Evolutionary conservation across 2,888 invertebrate species (phyloP), one percentile per base, ranked within the genome.

Genomic region (Dryobota labecula): DNA sequence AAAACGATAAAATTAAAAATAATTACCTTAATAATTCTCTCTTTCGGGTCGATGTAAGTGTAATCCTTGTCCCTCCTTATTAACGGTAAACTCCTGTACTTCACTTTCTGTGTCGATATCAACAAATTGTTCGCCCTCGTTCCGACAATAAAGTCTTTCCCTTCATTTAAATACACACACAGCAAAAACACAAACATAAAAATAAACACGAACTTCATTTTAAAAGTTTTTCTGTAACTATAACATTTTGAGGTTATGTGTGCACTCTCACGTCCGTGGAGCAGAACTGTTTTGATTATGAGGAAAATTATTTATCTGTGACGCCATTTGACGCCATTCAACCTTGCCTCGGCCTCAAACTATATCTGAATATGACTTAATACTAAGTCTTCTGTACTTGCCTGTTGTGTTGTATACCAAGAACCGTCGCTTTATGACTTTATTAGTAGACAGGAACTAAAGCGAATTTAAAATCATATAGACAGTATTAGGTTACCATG

Each of bases 41-140:
- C 88, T 80, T 94, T 93, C 3, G 91, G 74, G 87, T 95, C 95
- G 30, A 87, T 88, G 77, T 94, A 95, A 49, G 81, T 85, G 75
- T 94, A 95, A 87, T 94, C 94, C 86, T 95, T 94, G 76, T 94
- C 94, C 73, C 94, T 88, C 76, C 82, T 91, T 81, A 93, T 87
- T 7, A 95, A 86, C 41, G 92, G 93, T 75, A 94, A 87, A 47
- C 84, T 86, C 45, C 86, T 87, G 66, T 88, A 90, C 63, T 90
- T 88, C 66, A 95, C 86, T 90, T 93, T 95, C 70, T 93, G 91
- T 18, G 95, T 95, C 9, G 93, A 93, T 87, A 95, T 90, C 78
- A 95, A 88, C 78, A 94, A 88, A 86, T 94, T 94, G 80, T 95
- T 94, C 70, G 90, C 89, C 88, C 92, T 91, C 7, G 92, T 88